Conservation (phyloP, 2,888 invertebrate species). For the Aspidapion aeneum region DNA sequence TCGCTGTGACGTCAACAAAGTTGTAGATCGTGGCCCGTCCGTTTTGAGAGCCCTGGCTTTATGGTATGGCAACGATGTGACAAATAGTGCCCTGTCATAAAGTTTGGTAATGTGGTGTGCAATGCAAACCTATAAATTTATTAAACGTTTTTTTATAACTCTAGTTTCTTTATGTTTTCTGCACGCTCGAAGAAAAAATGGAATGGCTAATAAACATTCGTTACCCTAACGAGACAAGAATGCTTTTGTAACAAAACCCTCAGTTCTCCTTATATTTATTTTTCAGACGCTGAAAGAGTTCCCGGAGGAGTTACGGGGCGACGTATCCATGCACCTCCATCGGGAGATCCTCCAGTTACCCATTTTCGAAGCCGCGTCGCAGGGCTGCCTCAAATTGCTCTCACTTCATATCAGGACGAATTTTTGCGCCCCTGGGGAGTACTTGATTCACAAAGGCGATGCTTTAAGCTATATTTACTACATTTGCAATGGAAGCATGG, state of each 20-base stretch:
- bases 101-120: no score
- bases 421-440: slow-evolving; percentile 96
- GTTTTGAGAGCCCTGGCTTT: no score
- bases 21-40: no score
- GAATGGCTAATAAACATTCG: no score
- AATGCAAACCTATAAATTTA: no score
- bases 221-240: no score
- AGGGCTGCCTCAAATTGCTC: slow-evolving; percentile 89
- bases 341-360: slow-evolving; percentile 91
- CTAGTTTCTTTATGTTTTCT: no score
- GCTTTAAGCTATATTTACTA: slow-evolving; percentile 92
- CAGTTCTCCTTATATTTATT: neutral
- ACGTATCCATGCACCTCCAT: slow-evolving; percentile 94
- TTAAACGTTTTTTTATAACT: no score
- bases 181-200: no score
- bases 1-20: no score
- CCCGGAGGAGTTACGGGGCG: slow-evolving; percentile 92
- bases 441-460: slow-evolving; percentile 90
- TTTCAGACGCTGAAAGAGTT: slow-evolving; percentile 88
- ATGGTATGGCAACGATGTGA: no score
- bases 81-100: no score
- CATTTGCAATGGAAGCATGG: slow-evolving; percentile 96
- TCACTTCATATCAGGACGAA: slow-evolving; percentile 91
- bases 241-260: neutral
- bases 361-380: slow-evolving; percentile 92